Percentiles rank a stretch among this genome's conserved stretches.
phyloP scores from a whole-genome alignment of 1,140 invertebrate genomes.

The Cotesia chilonis region DNA sequence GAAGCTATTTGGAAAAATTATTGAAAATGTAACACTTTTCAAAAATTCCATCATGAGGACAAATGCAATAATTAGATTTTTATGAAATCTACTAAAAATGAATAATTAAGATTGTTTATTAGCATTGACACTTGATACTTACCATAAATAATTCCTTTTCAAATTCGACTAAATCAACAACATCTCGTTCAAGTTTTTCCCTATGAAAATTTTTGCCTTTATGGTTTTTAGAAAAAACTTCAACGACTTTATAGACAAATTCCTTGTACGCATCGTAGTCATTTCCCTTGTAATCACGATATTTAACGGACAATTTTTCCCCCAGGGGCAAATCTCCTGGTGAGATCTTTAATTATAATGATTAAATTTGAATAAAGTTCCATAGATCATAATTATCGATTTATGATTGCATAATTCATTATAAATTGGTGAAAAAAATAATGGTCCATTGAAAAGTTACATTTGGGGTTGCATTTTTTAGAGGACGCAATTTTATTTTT shows the following conservation, averaged over 20 bases:
- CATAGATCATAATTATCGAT: too few species aligned
- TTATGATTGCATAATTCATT: too few species aligned
- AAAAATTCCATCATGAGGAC: too few species aligned
- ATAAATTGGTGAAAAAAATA: background rate
- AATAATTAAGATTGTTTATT: background rate
- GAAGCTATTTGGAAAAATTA: too few species aligned
- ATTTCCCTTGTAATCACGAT: constrained; percentile 8
- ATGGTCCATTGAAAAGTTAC: too few species aligned
- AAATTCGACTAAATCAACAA: constrained; percentile 24
- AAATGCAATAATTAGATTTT: too few species aligned
- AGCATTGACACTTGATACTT: background rate
- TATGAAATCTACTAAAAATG: background rate
- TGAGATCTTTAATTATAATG: background rate
- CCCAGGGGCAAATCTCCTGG: constrained; percentile 10
- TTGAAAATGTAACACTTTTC: too few species aligned
- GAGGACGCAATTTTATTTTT: too few species aligned
- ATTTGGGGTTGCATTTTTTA: too few species aligned
- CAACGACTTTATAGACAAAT: constrained; percentile 7
- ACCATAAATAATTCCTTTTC: constrained; percentile 23
- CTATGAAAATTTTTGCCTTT: background rate
- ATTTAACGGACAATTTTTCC: constrained; percentile 2
- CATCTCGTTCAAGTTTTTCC: constrained; percentile 1
- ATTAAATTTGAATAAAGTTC: background rate
- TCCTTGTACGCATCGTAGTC: constrained; percentile 11
- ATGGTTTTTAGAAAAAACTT: constrained; percentile 5